Evolutionary conservation across 2,797 vertebrate genomes (phyloP).

Genomic region (Cirrhinus mrigala): DNA sequence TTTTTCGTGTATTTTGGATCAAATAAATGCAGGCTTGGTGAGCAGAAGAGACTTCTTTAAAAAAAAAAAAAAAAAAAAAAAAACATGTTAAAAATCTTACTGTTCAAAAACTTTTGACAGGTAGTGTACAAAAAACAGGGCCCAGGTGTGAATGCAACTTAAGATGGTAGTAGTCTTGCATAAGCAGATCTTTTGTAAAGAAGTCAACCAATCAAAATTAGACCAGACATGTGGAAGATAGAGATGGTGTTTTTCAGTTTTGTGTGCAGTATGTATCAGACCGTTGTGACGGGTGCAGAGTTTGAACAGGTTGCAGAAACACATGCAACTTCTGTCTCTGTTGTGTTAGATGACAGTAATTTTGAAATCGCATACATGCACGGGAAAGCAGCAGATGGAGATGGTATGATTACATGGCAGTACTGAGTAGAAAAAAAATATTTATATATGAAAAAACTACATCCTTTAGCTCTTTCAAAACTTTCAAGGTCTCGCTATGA

Average conservation of each 20-base stretch:
- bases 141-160: neutral
- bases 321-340: neutral
- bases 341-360: neutral
- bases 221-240: neutral
- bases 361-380: neutral
- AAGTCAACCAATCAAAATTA: conserved; percentile 9
- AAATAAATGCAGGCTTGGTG: too few relatives aligned
- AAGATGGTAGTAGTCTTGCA: neutral
- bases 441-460: neutral
- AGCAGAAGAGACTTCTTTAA: too few relatives aligned
- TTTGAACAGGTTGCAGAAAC: conserved; percentile 12
- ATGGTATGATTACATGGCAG: neutral
- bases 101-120: too few relatives aligned
- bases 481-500: conserved; percentile 24
- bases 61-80: too few relatives aligned
- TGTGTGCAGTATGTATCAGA: neutral
- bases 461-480: neutral
- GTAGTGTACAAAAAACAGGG: neutral
- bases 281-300: neutral
- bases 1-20: too few relatives aligned
- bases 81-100: too few relatives aligned
- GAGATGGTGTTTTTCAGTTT: neutral
- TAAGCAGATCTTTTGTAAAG: neutral
- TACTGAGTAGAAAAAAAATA: neutral
- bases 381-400: conserved; percentile 7